These are phyloP conservation scores for Fratercula arctica DNA, from an alignment of 2,797 vertebrate species.

Conservation along the genomic window DNA sequence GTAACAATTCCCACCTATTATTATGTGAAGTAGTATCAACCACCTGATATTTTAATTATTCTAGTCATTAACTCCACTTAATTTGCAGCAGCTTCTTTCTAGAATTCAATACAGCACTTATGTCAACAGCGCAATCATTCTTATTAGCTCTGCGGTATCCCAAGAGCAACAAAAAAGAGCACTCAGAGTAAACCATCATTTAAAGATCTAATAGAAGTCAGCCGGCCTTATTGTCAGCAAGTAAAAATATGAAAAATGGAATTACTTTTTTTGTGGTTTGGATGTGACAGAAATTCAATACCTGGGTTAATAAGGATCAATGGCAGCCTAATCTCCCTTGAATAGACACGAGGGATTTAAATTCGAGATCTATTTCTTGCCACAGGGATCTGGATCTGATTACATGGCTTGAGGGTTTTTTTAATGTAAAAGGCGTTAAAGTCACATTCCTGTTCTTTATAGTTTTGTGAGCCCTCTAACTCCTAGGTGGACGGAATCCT, in stretches of 20 bases:
- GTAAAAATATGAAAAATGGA: slow-evolving; percentile 16
- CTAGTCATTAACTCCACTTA: background rate
- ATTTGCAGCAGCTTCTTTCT: slow-evolving; percentile 34
- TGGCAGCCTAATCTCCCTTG: background rate
- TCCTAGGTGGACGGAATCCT: background rate
- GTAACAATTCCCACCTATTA: background rate
- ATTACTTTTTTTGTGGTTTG: background rate
- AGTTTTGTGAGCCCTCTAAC: background rate
- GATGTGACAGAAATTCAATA: slow-evolving; percentile 23
- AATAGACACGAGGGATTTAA: background rate
- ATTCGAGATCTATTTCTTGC: background rate
- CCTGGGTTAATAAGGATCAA: slow-evolving; percentile 5
- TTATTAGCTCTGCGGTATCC: background rate
- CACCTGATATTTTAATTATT: slow-evolving; percentile 29
- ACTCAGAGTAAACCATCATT: background rate
- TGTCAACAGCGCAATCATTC: background rate
- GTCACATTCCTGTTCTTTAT: background rate
- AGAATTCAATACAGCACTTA: background rate
- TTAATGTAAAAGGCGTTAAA: background rate
- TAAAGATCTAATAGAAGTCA: background rate
- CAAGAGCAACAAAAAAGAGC: background rate
- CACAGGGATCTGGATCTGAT: background rate
- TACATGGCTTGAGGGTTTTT: background rate
- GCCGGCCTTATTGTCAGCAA: background rate
- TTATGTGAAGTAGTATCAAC: background rate